These are phyloP conservation scores for Orthosia cruda DNA, from an alignment of 2,888 invertebrate genomes.

Conservation along the genomic window DNA sequence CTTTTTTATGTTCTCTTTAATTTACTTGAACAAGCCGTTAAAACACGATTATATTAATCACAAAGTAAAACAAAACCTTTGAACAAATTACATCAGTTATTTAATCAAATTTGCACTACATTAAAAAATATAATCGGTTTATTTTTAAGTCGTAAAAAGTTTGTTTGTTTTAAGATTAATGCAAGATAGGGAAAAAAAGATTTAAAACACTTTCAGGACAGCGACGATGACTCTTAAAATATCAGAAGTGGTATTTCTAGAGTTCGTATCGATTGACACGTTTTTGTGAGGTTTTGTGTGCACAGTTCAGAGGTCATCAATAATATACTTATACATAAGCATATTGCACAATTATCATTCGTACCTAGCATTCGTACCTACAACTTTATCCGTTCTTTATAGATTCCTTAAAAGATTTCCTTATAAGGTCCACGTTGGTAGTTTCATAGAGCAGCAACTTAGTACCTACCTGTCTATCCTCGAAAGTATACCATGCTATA, in stretches of 20 bases:
- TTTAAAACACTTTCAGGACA: constrained; percentile 40
- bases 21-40: constrained; percentile 54
- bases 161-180: constrained; percentile 30
- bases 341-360: background rate
- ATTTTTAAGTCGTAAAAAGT: constrained; percentile 39
- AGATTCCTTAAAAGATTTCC: background rate
- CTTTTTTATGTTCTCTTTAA: constrained; percentile 53
- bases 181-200: constrained; percentile 35
- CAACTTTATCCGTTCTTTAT: background rate
- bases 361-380: background rate
- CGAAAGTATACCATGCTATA: background rate
- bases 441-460: background rate
- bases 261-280: constrained; percentile 4
- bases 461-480: background rate
- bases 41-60: constrained; percentile 47
- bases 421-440: background rate
- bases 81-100: constrained; percentile 63
- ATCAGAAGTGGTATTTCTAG: background rate
- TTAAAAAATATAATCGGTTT: constrained; percentile 45
- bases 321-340: constrained; percentile 16
- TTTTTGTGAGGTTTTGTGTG: constrained; percentile 15
- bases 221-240: background rate
- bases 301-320: constrained; percentile 16
- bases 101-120: constrained; percentile 61
- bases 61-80: constrained; percentile 51